Conservation (phyloP, 2,888 invertebrate species). For the Amblyjoppa fuscipennis region DNA sequence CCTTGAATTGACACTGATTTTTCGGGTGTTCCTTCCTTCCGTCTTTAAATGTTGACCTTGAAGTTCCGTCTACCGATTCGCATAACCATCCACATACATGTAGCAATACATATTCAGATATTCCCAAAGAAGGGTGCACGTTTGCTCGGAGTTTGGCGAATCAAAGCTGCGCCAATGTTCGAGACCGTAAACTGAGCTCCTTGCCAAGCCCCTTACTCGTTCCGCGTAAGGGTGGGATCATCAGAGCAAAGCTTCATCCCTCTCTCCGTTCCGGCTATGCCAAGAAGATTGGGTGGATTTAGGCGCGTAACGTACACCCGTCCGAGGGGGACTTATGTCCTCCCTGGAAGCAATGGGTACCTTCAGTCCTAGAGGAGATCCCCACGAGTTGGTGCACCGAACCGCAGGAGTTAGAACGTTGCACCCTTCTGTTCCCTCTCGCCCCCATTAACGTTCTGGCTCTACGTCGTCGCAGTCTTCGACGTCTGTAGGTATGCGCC, state of each 20-base stretch:
- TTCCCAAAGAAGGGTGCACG: not conserved
- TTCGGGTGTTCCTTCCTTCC: too few relatives aligned
- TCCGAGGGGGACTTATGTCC: conserved; percentile 40
- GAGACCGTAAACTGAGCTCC: conserved; percentile 2
- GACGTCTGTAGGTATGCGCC: not conserved
- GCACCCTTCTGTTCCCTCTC: conserved; percentile 19
- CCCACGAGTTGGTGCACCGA: conserved; percentile 19
- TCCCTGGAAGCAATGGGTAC: conserved; percentile 19
- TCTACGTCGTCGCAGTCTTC: conserved; percentile 30
- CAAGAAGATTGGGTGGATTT: conserved; percentile 57
- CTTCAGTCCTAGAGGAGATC: conserved; percentile 26
- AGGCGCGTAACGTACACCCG: conserved; percentile 47
- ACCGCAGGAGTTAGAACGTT: conserved; percentile 7
- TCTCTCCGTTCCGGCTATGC: conserved; percentile 32
- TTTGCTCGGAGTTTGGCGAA: conserved; percentile 18
- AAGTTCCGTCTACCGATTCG: not conserved
- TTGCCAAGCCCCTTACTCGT: conserved; percentile 19
- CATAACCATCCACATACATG: not conserved
- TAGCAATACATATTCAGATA: not conserved
- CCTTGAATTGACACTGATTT: too few relatives aligned
- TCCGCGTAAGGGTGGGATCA: conserved; percentile 31
- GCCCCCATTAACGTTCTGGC: conserved; percentile 53
- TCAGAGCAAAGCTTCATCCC: conserved; percentile 48
- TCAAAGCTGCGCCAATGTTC: conserved; percentile 48
- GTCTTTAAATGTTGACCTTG: too few relatives aligned